Percentiles rank a stretch among this genome's conserved stretches.
Evolutionary conservation across 2,797 vertebrate species (phyloP).

Genomic region (Hydrophis major): DNA sequence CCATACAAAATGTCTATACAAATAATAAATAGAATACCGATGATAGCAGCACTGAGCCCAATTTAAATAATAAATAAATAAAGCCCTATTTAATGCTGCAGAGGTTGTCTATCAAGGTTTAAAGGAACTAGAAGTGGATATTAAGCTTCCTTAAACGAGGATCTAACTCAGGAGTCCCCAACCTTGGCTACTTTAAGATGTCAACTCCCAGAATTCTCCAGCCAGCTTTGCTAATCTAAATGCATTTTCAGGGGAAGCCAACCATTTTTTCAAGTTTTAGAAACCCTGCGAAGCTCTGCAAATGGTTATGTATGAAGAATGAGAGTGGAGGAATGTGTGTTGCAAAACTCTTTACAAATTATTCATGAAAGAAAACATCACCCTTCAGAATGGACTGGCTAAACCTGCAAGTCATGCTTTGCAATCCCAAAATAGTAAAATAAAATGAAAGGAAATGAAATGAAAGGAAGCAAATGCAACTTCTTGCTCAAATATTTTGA

Average conservation of each 20-base stretch:
- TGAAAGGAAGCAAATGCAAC: neutral
- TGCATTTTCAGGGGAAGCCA: neutral
- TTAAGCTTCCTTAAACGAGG: neutral
- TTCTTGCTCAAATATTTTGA: neutral
- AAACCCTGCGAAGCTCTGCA: neutral
- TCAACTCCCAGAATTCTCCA: too few species aligned
- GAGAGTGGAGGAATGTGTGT: neutral
- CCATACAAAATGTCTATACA: neutral
- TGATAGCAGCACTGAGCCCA: neutral
- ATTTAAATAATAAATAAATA: too few species aligned
- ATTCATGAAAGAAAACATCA: neutral
- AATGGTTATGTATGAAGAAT: too few species aligned
- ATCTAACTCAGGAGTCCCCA: too few species aligned
- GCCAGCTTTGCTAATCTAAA: neutral
- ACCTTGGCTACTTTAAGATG: too few species aligned
- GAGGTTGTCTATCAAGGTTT: neutral
- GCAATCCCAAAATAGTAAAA: neutral
- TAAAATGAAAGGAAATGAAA: neutral
- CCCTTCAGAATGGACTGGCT: neutral
- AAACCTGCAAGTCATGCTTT: neutral
- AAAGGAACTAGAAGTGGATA: neutral
- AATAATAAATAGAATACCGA: neutral
- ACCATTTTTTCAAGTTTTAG: neutral
- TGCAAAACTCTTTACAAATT: neutral
- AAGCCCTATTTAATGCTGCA: neutral